These are phyloP conservation scores for Nomada fucata DNA, from an alignment of 2,888 invertebrate species.

Conservation along the genomic window DNA sequence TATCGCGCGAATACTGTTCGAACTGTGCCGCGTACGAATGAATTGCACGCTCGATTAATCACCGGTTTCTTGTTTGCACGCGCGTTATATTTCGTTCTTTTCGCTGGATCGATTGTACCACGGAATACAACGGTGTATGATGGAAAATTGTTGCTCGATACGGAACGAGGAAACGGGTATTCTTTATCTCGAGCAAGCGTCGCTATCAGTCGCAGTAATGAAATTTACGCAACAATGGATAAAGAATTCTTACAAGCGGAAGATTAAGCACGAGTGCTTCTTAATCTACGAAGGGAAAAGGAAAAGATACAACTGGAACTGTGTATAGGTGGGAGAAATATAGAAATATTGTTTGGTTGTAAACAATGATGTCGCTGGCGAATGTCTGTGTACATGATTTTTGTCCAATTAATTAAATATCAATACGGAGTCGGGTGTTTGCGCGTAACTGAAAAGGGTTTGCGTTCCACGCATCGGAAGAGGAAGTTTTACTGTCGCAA, in stretches of 20 bases:
- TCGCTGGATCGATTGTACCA: too few species aligned
- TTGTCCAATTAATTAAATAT: too few species aligned
- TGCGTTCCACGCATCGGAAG: constrained; percentile 22
- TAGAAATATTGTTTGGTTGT: not conserved
- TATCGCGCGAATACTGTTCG: not conserved
- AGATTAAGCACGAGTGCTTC: not conserved
- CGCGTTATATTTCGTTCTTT: too few species aligned
- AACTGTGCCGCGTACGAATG: not conserved
- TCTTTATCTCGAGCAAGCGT: not conserved
- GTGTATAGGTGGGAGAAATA: not conserved
- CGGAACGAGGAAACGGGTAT: not conserved
- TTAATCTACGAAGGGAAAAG: too few species aligned
- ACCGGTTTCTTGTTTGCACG: not conserved
- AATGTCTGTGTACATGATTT: not conserved
- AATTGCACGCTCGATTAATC: constrained; percentile 15
- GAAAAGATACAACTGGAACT: too few species aligned
- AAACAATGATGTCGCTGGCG: not conserved
- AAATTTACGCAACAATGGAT: not conserved
- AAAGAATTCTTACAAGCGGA: not conserved
- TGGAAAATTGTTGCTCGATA: not conserved
- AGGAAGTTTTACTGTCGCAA: constrained; percentile 1
- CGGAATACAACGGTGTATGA: not conserved
- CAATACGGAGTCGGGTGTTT: too few species aligned
- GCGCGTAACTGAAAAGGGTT: not conserved
- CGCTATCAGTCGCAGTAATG: too few species aligned